Base-by-base conservation (phyloP, 1,140 invertebrate genomes). In the Nasonia vitripennis region DNA sequence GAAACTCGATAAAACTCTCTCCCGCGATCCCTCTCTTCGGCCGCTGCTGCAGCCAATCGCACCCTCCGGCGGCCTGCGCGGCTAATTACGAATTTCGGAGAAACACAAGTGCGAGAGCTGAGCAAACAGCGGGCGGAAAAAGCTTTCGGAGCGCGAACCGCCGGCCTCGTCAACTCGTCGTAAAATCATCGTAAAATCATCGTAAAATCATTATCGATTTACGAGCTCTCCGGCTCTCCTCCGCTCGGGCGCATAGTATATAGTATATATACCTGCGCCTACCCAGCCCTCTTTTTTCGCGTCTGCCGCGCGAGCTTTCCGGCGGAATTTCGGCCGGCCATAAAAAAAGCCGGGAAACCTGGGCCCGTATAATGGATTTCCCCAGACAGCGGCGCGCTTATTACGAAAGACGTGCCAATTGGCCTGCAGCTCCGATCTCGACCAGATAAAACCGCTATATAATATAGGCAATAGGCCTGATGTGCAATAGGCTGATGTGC, bases 201-300 rank as follows among this genome's bases (percentile, higher is more conserved):
- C 27, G 73, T 91, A 91, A 91, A 91, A 87, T 88, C 68, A 92
- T 92, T 87, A 92, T 91, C 89, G 88, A 91, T 91, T 90, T 91
- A 91, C 80, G 86, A 89, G 14, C 74, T 55, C 51, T 55, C 79
- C 87, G 87, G 86, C 74, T 67, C 41, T 78, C 79, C 86, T 86
- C 51, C 31, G 14, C 23, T 41, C 41, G 45, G 1, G 27, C 27
- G 27, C 27, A 27, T 27, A n/a, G n/a, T n/a, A n/a, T n/a, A n/a
- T n/a, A n/a, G n/a, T n/a, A n/a, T n/a, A n/a, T 27, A 27, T 27
- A 27, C 27, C 27, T 27, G 27, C 27, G 27, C 27, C 27, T 27
- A n/a, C n/a, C n/a, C n/a, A 27, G 27, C 27, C 27, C 41, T 41
- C 41, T 41, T 41, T 27, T 74, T 70, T 73, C 68, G 37, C 23